These are phyloP conservation scores for Drosophila pectinifera DNA, from an alignment of 1,140 invertebrate genomes.

Conservation along the genomic window DNA sequence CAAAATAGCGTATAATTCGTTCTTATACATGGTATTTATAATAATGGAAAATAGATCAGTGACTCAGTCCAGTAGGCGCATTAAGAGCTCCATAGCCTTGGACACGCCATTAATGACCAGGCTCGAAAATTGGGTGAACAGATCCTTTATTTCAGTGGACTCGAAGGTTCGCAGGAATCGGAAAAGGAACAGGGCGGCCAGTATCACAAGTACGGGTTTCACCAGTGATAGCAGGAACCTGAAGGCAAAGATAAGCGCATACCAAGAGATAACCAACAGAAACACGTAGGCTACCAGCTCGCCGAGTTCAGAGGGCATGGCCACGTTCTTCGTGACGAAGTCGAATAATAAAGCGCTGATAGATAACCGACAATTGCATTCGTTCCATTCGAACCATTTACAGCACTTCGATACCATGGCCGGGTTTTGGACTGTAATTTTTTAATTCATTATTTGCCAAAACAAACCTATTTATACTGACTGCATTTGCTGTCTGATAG, in stretches of 20 bases:
- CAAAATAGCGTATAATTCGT: too few relatives aligned
- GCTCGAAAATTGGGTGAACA: neutral
- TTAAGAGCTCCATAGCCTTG: slow-evolving; percentile 3
- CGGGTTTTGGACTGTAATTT: neutral
- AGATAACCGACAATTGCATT: slow-evolving; percentile 26
- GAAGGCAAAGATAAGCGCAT: slow-evolving; percentile 25
- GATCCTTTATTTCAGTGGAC: slow-evolving; percentile 14
- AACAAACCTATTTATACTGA: neutral
- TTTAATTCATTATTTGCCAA: neutral
- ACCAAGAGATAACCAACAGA: slow-evolving; percentile 43
- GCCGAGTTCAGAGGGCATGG: slow-evolving; percentile 55
- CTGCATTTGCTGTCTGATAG: neutral
- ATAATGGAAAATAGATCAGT: slow-evolving; percentile 6
- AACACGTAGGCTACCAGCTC: slow-evolving; percentile 52
- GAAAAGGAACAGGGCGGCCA: slow-evolving; percentile 31
- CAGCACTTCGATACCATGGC: slow-evolving; percentile 22
- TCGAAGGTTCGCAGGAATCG: slow-evolving; percentile 21
- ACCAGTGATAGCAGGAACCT: slow-evolving; percentile 46
- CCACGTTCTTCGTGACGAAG: slow-evolving; percentile 51
- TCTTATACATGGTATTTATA: neutral
- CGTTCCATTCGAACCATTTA: neutral
- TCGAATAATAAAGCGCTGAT: slow-evolving; percentile 33
- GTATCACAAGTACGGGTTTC: slow-evolving; percentile 45
- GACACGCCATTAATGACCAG: neutral
- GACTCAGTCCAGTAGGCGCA: neutral